Evolutionary conservation across 2,888 invertebrate species (phyloP).

Genomic region (Drosophila multiciliata): DNA sequence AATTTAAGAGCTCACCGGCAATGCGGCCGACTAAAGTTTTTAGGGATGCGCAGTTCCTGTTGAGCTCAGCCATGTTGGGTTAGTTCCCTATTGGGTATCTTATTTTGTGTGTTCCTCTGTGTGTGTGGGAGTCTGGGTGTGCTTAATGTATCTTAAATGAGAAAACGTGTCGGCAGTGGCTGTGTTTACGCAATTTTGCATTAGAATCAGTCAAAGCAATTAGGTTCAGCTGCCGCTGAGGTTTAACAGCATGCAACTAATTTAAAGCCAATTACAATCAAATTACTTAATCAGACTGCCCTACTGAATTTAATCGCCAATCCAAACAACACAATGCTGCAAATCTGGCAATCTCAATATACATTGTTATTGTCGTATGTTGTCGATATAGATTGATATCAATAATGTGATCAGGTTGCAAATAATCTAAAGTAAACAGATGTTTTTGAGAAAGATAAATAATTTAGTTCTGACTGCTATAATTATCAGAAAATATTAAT

Average conservation of each 20-base stretch:
- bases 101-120: constrained; percentile 15
- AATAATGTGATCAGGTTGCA: not conserved
- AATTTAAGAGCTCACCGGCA: constrained; percentile 71
- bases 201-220: constrained; percentile 49
- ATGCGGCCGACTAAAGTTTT: constrained; percentile 36
- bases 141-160: constrained; percentile 72
- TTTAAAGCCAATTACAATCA: constrained; percentile 22
- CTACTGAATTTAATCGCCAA: not conserved
- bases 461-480: no score
- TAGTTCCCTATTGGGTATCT: constrained; percentile 28
- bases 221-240: constrained; percentile 45
- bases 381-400: not conserved
- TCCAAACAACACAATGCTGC: not conserved
- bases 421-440: no score
- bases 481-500: not conserved
- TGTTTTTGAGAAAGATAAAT: no score
- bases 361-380: not conserved
- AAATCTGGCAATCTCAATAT: not conserved
- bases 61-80: constrained; percentile 32
- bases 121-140: constrained; percentile 14
- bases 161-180: constrained; percentile 69
- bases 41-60: constrained; percentile 28
- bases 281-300: not conserved
- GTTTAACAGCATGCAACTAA: constrained; percentile 29
- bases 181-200: constrained; percentile 47